These are phyloP conservation scores for Heliconius nattereri DNA, from an alignment of 1,140 invertebrate species.

Conservation along the genomic window DNA sequence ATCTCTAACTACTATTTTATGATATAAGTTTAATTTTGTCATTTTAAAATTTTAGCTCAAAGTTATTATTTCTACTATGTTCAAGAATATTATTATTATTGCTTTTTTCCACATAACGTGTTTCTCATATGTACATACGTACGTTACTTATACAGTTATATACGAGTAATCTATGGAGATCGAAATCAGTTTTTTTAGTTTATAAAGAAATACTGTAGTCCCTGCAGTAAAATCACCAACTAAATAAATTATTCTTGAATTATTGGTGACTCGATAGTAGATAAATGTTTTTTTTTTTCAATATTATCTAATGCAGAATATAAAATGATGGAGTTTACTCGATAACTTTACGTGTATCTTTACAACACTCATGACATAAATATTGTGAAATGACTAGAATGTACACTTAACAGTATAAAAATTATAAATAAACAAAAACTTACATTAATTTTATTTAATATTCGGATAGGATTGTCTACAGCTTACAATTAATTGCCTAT, in stretches of 20 bases:
- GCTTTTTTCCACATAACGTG: background rate
- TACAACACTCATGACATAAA: background rate
- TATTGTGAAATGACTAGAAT: constrained; percentile 1
- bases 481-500: constrained; percentile 36
- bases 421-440: background rate
- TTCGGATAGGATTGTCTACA: constrained; percentile 30
- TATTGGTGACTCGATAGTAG: too few species aligned
- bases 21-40: too few species aligned
- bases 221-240: background rate
- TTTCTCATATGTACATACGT: background rate
- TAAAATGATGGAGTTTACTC: background rate
- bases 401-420: background rate
- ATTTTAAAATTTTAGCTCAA: too few species aligned
- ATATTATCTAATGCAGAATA: too few species aligned
- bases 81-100: constrained; percentile 13
- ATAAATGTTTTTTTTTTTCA: too few species aligned
- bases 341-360: background rate
- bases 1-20: too few species aligned
- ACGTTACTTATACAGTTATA: background rate
- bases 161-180: background rate
- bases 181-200: background rate
- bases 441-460: constrained; percentile 7
- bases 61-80: background rate
- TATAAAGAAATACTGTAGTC: background rate
- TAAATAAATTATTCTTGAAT: background rate